Evolutionary conservation across 2,797 vertebrate genomes (phyloP).

Genomic region (Acrossocheilus wenchowensis): DNA sequence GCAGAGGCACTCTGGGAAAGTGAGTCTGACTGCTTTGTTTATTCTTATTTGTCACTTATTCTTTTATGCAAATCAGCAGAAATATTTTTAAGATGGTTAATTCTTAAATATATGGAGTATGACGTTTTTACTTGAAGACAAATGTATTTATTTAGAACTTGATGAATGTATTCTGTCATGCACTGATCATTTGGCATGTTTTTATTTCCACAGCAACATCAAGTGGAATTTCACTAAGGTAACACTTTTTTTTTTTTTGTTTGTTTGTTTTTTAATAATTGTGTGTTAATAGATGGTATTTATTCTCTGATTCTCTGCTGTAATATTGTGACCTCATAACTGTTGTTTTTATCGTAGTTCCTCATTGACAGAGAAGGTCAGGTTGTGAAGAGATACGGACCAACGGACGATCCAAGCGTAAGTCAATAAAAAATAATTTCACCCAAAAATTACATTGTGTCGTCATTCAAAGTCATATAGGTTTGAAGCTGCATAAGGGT

Average conservation of each 20-base stretch:
- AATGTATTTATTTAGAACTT: not conserved
- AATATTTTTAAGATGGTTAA: too few relatives aligned
- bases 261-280: too few relatives aligned
- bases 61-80: too few relatives aligned
- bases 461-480: not conserved
- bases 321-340: not conserved
- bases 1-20: constrained; percentile 89
- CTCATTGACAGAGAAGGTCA: constrained; percentile 89
- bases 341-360: constrained; percentile 78
- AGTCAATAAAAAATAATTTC: constrained; percentile 60
- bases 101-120: too few relatives aligned
- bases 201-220: constrained; percentile 76
- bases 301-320: not conserved
- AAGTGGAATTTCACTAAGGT: constrained; percentile 99
- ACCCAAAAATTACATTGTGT: not conserved
- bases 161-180: not conserved
- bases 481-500: not conserved
- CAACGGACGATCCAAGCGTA: constrained; percentile 90
- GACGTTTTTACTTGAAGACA: too few relatives aligned
- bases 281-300: not conserved
- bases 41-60: not conserved
- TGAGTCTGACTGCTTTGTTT: constrained; percentile 62
- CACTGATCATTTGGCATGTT: not conserved
- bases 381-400: constrained; percentile 91
- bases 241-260: constrained; percentile 28